These are phyloP conservation scores for Protonibea diacanthus DNA, from an alignment of 2,797 vertebrate species.

Conservation along the genomic window DNA sequence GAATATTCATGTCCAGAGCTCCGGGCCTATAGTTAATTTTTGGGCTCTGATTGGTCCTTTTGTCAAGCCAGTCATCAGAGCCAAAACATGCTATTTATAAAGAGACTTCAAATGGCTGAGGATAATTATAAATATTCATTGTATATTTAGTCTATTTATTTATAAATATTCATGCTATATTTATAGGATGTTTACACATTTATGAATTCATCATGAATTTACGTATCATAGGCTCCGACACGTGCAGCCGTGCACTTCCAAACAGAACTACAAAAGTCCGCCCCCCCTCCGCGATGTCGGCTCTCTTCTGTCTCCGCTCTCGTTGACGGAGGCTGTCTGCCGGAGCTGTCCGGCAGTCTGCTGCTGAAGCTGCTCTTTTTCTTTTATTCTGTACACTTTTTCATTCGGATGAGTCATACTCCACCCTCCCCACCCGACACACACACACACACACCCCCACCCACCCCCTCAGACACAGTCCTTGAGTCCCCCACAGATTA, in stretches of 20 bases:
- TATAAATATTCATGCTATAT: conserved; percentile 52
- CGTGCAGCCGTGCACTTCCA: conserved; percentile 7
- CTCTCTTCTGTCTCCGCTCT: conserved; percentile 12
- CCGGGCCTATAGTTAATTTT: conserved; percentile 34
- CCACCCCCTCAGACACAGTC: conserved; percentile 44
- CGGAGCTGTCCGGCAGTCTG: conserved; percentile 58
- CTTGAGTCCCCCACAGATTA: conserved; percentile 68
- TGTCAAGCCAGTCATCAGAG: conserved; percentile 46
- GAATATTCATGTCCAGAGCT: conserved; percentile 67
- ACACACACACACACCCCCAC: conserved; percentile 10
- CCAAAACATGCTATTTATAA: conserved; percentile 58
- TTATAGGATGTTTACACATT: conserved; percentile 37
- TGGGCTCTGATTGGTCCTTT: conserved; percentile 55
- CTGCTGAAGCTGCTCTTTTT: conserved; percentile 69
- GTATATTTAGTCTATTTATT: conserved; percentile 62
- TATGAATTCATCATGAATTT: conserved; percentile 33
- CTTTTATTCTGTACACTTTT: conserved; percentile 45
- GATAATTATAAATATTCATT: conserved; percentile 65
- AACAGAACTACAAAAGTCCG: conserved; percentile 16
- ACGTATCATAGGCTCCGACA: conserved; percentile 24
- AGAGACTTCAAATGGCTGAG: conserved; percentile 46
- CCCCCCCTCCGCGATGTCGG: not conserved
- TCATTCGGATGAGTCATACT: conserved; percentile 73
- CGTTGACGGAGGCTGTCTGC: conserved; percentile 23
- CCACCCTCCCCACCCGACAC: conserved; percentile 36